Percentiles rank a stretch among this genome's conserved stretches.
Evolutionary conservation across 2,797 vertebrate species (phyloP).

Genomic region (Myotis planiceps): DNA sequence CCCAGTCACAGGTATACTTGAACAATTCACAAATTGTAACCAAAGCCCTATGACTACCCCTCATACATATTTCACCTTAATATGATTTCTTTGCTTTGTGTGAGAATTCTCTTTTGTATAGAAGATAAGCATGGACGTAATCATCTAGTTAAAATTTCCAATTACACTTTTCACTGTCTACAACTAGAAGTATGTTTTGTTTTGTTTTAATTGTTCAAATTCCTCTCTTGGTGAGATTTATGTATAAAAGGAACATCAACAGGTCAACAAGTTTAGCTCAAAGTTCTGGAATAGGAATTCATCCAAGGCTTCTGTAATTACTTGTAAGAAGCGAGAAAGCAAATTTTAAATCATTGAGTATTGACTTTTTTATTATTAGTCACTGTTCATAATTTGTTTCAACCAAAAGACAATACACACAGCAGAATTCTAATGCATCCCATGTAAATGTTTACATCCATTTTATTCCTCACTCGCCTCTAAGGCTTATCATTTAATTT

Average conservation of each 20-base stretch:
- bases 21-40: slow-evolving; percentile 35
- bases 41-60: background rate
- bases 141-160: slow-evolving; percentile 16
- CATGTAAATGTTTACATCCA: slow-evolving; percentile 96
- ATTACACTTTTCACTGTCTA: background rate
- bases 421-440: slow-evolving; percentile 98
- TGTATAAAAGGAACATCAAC: slow-evolving; percentile 39
- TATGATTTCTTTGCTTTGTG: background rate
- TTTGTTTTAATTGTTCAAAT: slow-evolving; percentile 23
- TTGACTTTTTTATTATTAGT: slow-evolving; percentile 96
- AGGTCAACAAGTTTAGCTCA: slow-evolving; percentile 5
- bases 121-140: slow-evolving; percentile 6
- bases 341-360: slow-evolving; percentile 89
- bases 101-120: background rate
- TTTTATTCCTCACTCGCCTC: slow-evolving; percentile 92
- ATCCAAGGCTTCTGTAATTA: slow-evolving; percentile 57
- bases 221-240: slow-evolving; percentile 51
- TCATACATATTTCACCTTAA: background rate
- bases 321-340: slow-evolving; percentile 82
- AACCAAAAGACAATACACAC: slow-evolving; percentile 99
- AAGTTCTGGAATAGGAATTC: slow-evolving; percentile 55
- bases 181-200: background rate
- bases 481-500: slow-evolving; percentile 90
- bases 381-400: slow-evolving; percentile 95
- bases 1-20: background rate